Base-by-base conservation (phyloP, 1,140 invertebrate species). In the Cepaea nemoralis region DNA sequence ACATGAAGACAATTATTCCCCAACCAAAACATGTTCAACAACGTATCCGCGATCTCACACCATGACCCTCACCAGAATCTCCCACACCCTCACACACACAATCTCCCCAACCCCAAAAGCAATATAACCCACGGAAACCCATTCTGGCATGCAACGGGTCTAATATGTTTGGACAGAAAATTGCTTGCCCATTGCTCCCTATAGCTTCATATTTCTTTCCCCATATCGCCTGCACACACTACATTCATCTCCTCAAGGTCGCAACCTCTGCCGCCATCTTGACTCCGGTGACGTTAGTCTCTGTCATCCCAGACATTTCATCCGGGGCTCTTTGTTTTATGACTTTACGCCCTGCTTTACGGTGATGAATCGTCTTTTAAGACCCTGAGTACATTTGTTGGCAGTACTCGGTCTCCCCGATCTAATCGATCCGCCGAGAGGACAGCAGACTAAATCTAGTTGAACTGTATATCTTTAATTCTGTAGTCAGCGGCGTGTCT, bases 241-340 rank as follows among this genome's bases (percentile, higher is more conserved):
- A 27, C 73, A 75, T 75, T 35, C 73, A 50, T 75, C 48, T 75
- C n/a, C 14, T 3, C 0, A 48, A 33, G 73, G 73, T 75, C 73
- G 33, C 0, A 45, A 10, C 35, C 73, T 75, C 24, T 50, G 45
- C n/a, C 73, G 45, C 73, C 73, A 45, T 75, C n/a, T 35, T 75
- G 42, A 31, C 73, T 50, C 31, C 10, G 40, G 31, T 50, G 73
- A 75, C 73, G 42, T 75, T 75, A 45, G 73, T 75, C 73, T 75
- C 73, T 75, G 73, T 50, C 73, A 75, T 45, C 24, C 45, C 6
- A n/a, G 45, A 35, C 73, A 75, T 75, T 75, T 75, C 73, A 48
- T 75, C 42, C 73, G 8, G 45, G 73, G n/a, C 42, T 75, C 73
- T 75, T 75, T 75, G 73, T 75, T 50, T 75, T 50, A 75, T 48